Evolutionary conservation across 2,797 vertebrate species (phyloP).

Genomic region (Sebastes oblongus): DNA sequence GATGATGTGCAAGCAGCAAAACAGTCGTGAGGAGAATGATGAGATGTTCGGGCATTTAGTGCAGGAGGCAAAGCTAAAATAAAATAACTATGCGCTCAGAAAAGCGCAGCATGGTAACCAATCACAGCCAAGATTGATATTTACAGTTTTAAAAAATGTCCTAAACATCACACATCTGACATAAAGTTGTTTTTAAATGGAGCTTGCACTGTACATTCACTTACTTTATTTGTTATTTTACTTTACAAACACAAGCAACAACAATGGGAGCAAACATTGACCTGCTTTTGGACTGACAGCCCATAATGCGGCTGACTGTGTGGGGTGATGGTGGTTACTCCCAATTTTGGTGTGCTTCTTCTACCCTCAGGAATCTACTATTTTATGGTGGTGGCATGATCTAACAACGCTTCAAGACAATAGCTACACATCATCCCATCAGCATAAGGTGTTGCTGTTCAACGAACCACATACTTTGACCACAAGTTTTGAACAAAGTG

Average conservation of each 20-base stretch:
- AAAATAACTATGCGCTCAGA: neutral
- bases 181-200: neutral
- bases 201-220: neutral
- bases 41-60: too few relatives aligned
- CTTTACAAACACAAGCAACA: neutral
- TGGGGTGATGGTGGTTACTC: neutral
- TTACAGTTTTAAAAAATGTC: neutral
- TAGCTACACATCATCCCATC: neutral
- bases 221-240: neutral
- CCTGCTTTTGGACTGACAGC: neutral
- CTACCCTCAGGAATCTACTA: neutral
- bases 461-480: neutral
- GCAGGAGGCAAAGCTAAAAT: too few relatives aligned
- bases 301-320: neutral
- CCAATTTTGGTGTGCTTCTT: neutral
- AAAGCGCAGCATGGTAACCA: neutral
- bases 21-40: too few relatives aligned
- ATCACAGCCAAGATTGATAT: neutral
- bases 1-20: neutral
- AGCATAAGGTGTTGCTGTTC: neutral
- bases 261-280: neutral
- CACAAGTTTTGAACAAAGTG: neutral
- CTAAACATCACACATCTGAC: neutral
- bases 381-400: neutral
- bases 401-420: neutral